Evolutionary conservation across 2,797 vertebrate genomes (phyloP), one percentile per base, ranked within the genome.

Genomic region (Dallia pectoralis): DNA sequence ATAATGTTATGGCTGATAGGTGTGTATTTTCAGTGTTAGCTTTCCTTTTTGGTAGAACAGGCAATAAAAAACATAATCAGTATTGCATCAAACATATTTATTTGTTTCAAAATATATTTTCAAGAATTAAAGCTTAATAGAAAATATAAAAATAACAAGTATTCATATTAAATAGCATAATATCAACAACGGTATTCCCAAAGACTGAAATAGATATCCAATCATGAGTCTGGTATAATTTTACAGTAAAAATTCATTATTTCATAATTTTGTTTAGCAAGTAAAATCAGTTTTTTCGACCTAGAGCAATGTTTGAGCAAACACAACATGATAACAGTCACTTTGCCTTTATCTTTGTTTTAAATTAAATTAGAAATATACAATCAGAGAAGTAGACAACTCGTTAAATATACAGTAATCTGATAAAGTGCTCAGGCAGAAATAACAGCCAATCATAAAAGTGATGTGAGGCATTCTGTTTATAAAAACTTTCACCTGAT

Each of bases 371-470:
- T 25, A 11, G 1, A 84, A 69, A 73, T 80, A 44, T 32, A 12
- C 73, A 74, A 62, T 74, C 56, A 67, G 69, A 59, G 53, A 12
- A 25, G 9, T 25, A 79, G 18, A 77, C 14, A 61, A 56, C 53
- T 79, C 5, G 77, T 74, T 76, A 61, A 77, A 87, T 84, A 74
- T 83, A 88, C 86, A 87, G 84, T 85, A 85, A 70, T 79, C 70
- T 75, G 73, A 84, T 91, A 91, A 92, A 92, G 90, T 92, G 89
- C 90, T 81, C 81, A 71, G 49, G 47, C 25, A 32, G 47, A 51
- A 49, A 51, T 69, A 19, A 66, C 40, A 19, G 33, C 9, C 16
- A 22, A 48, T 29, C 29, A 16, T 9, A 27, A 69, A 49, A 51
- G 47, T 19, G 19, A 64, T 32, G 15, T 33, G 29, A 30, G 15